These are phyloP conservation scores for Entomobrya multifasciata DNA, from an alignment of 2,888 invertebrate genomes.

Conservation along the genomic window DNA sequence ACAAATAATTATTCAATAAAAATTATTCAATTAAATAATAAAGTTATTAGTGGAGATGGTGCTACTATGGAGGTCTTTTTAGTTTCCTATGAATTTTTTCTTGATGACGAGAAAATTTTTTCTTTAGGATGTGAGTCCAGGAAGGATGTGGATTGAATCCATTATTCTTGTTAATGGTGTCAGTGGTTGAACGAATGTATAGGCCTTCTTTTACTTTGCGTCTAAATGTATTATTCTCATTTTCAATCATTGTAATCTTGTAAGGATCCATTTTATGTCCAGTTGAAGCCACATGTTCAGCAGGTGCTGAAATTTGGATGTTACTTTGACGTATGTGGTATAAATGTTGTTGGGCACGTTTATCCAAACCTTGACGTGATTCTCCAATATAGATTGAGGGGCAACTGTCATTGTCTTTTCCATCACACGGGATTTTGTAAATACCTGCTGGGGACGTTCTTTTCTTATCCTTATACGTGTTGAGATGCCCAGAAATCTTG, in stretches of 20 bases:
- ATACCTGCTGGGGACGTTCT: not conserved
- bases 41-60: too few relatives aligned
- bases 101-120: not conserved
- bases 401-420: not conserved
- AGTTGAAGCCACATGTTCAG: not conserved
- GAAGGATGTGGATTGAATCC: not conserved
- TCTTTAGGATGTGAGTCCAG: too few relatives aligned
- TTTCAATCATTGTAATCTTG: not conserved
- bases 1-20: too few relatives aligned
- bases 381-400: not conserved
- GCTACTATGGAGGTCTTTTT: constrained; percentile 29
- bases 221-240: not conserved
- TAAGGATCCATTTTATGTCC: not conserved
- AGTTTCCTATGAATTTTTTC: not conserved
- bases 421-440: not conserved
- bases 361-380: not conserved
- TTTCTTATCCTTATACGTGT: not conserved
- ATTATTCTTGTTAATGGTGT: not conserved
- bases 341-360: not conserved
- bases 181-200: not conserved
- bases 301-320: not conserved
- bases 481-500: not conserved
- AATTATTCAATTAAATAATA: too few relatives aligned
- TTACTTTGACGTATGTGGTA: not conserved
- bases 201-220: not conserved